Base-by-base conservation (phyloP, 2,797 vertebrate species). In the Liasis olivaceus region DNA sequence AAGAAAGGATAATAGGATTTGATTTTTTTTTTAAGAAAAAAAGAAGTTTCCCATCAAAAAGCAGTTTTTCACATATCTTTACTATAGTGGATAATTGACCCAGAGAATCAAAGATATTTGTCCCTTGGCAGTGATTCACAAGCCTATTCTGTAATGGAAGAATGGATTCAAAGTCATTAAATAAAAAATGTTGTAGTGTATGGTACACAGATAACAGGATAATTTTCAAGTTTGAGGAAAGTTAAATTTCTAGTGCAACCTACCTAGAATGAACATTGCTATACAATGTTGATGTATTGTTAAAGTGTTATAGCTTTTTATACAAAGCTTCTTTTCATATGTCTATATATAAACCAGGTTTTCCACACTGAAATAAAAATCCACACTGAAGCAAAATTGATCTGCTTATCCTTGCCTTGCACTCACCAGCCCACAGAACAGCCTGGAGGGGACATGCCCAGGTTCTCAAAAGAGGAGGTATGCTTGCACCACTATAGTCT, bases 131-230 rank as follows among this genome's bases (percentile, higher is more conserved):
- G 24, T 85, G 86, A 92, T 87, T 42, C 88, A 84, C 92, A 94
- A 91, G 20, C 51, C 90, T 63, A 87, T 56, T 91, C 63, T 94
- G 24, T 36, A 94, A 88, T 93, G 72, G 91, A 94, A 94, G 95
- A 56, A 95, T 94, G 90, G 72, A 87, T 92, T 94, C 90, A 94
- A 58, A 93, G 58, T 90, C 42, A 94, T 94, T 96, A 92, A 93
- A 84, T 94, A 87, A 77, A 22, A 94, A 88, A 93, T 94, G 90
- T 87, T 92, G 36, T 36, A n/a, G 26, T n/a, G 64, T 42, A 87
- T 5, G 47, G 28, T 88, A 85, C 94, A 94, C 95, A 96, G 94
- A 88, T 96, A 96, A 94, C 88, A 59, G 87, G 90, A 95, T 87
- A 90, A 89, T 93, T 93, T 94, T 95, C 84, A 91, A 92, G 86